Base-by-base conservation (phyloP, 2,888 invertebrate genomes). In the Leucophora obtusa region DNA sequence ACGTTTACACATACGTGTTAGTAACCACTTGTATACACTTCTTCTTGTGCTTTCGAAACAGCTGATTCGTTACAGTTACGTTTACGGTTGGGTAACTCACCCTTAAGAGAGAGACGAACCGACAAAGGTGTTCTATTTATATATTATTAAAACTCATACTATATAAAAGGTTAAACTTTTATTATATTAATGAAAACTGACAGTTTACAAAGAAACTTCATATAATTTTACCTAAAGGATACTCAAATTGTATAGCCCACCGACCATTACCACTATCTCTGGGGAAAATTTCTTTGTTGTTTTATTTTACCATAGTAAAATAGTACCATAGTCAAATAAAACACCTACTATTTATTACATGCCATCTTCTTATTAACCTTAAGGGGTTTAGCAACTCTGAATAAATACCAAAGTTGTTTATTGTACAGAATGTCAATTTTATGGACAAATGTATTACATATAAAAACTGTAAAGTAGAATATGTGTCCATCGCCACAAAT, bases 181-280 rank as follows among this genome's bases (percentile, higher is more conserved):
- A 62, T 63, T 54, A 28, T 15, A 18, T 47, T 72, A 80, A 80
- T 80, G 75, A 80, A 75, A 75, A 80, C 68, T 63, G 79, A 59
- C 79, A 72, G 75, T 47, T 59, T 38, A 76, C 79, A 80, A 62
- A 47, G 68, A 63, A 75, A 71, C 33, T 80, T 63, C 71, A 75
- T 75, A 76, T 68, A 71, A 35, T 58, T 62, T 43, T 14, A 24
- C 63, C 66, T 18, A 15, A 74, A 38, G 70, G 38, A 65, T 50
- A 70, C 28, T 60, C 60, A 56, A 54, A 11, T 60, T 50, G 14
- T 59, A 8, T 43, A 58, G 6, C 7, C 18, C 15, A 51, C n/a
- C 50, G 60, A 21, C 28, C 28, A n/a, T n/a, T 15, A 1, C 33
- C 24, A 33, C 15, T 24, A 21, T 5, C n/a, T n/a, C 2, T 6